Conservation (phyloP, 2,113 vertebrate genomes). For the Eira barbara region DNA sequence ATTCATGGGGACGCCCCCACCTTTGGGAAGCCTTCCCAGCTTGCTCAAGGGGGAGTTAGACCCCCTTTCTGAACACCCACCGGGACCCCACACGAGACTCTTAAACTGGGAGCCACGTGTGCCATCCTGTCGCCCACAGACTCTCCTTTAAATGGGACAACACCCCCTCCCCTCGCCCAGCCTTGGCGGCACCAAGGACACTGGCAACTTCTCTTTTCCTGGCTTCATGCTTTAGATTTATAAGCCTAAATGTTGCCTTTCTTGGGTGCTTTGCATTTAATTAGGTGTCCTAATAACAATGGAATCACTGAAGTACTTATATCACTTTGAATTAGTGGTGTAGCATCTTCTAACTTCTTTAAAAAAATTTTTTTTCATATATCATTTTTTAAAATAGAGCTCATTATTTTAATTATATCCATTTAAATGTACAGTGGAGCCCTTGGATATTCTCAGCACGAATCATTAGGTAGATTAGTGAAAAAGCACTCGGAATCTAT, state of each 20-base stretch:
- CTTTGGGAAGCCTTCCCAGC: background rate
- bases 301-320: constrained; percentile 68
- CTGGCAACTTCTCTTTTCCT: background rate
- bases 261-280: constrained; percentile 66
- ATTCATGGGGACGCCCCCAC: fast-evolving
- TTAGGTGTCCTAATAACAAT: constrained; percentile 73
- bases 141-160: background rate
- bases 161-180: background rate
- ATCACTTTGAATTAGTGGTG: constrained; percentile 76
- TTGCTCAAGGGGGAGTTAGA: fast-evolving
- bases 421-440: constrained; percentile 79
- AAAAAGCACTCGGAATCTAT: constrained; percentile 78
- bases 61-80: background rate
- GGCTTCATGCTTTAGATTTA: constrained; percentile 56
- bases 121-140: fast-evolving
- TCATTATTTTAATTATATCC: constrained; percentile 82
- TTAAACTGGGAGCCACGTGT: background rate
- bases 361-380: constrained; percentile 67
- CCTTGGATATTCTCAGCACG: constrained; percentile 79
- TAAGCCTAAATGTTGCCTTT: constrained; percentile 59
- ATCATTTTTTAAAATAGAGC: constrained; percentile 80
- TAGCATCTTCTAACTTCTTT: constrained; percentile 71
- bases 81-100: background rate
- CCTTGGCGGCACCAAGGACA: background rate
- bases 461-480: constrained; percentile 81